These are phyloP conservation scores for Talpa occidentalis DNA, from an alignment of 2,113 vertebrate genomes.

Conservation along the genomic window DNA sequence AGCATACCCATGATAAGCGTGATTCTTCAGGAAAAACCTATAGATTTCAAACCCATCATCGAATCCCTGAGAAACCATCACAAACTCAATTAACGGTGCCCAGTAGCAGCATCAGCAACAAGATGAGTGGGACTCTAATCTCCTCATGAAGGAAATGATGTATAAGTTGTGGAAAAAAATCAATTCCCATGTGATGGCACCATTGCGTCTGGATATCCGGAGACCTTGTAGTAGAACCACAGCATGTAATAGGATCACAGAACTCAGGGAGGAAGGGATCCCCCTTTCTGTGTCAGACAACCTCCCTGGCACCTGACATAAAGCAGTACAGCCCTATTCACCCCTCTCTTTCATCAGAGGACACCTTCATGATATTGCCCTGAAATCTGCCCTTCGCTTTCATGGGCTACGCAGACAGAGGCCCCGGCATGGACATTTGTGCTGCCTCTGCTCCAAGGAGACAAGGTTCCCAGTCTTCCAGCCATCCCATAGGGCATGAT, in stretches of 20 bases:
- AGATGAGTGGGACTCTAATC: not conserved
- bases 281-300: not conserved
- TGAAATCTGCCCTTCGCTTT: not conserved
- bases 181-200: not conserved
- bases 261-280: not conserved
- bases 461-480: not conserved
- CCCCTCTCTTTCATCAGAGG: not conserved
- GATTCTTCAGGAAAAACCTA: conserved; percentile 21
- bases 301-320: not conserved
- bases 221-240: not conserved
- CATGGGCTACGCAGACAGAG: no score
- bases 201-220: not conserved
- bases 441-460: not conserved
- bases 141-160: not conserved
- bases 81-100: conserved; percentile 5
- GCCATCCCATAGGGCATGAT: rapidly evolving
- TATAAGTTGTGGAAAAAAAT: not conserved
- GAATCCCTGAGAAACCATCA: not conserved
- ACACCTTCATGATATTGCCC: not conserved
- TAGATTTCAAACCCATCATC: conserved; percentile 36
- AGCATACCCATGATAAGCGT: not conserved
- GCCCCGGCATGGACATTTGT: rapidly evolving
- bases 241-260: not conserved
- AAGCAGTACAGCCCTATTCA: not conserved
- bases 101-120: not conserved